Evolutionary conservation across 2,113 vertebrate genomes (phyloP), one percentile per base, ranked within the genome.

Genomic region (Cnemophilus loriae): DNA sequence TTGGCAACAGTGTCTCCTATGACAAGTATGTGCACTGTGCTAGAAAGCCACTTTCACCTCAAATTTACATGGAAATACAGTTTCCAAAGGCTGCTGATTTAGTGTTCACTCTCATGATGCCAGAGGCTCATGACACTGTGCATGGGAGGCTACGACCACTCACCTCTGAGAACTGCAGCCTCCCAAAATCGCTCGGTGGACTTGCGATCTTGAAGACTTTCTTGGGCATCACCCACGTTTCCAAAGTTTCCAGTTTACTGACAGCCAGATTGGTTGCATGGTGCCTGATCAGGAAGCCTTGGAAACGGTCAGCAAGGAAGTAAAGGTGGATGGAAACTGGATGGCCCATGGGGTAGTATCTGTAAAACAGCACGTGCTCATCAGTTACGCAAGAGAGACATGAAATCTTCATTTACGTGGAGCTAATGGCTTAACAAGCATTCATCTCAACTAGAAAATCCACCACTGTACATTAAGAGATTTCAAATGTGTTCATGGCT

Each of bases 281-380:
- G 86, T 99, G 99, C 89, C 98, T 98, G 92, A 99, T 97, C 84
- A 99, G 97, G 97, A 99, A 99, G 87, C 99, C 99, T 97, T 99
- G 99, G 97, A 99, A 99, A 92, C 98, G 99, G 97, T 99, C 99
- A 7, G 99, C 98, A 37, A 99, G 98, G 98, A 99, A 99, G 98
- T 99, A 99, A 94, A 99, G 98, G 93, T 99, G 99, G 95, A 99
- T 98, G 0, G 99, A 99, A 32, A 99, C 98, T 1, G 99, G 99
- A 91, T 99, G 98, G 95, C 99, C 99, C 99, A 99, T 99, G 22
- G 99, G 98, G 90, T 99, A 99, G 96, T 99, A 99, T 97, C 99
- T 99, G 98, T 47, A 94, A 97, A 88, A 96, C 44, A 97, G 63
- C 55, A 94, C n/a, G 27, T 0, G 6, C 60, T 52, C 79, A 90